Evolutionary conservation across 2,888 invertebrate species (phyloP).

Genomic region (Cataglyphis altisquamis): DNA sequence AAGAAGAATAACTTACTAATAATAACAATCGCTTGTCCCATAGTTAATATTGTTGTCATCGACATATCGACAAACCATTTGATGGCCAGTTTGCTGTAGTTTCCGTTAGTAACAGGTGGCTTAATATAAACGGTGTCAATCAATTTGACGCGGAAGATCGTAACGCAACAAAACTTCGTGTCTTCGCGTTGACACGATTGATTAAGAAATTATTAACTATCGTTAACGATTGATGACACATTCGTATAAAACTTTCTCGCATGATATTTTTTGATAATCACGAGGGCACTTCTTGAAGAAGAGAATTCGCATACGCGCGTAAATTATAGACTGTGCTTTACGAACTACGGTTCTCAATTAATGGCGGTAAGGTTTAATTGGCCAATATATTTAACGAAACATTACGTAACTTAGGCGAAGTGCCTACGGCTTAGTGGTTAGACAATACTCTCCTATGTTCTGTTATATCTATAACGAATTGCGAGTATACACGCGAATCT

Average conservation of each 20-base stretch:
- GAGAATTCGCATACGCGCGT: background rate
- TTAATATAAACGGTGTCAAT: conserved; percentile 24
- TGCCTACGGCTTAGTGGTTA: conserved; percentile 52
- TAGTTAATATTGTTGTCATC: conserved; percentile 13
- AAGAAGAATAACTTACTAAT: background rate
- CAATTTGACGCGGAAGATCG: conserved; percentile 31
- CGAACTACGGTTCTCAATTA: conserved; percentile 19
- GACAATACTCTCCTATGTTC: conserved; percentile 13
- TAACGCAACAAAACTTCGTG: background rate
- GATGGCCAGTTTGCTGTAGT: conserved; percentile 13
- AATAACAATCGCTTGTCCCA: conserved; percentile 6
- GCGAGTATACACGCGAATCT: conserved; percentile 50
- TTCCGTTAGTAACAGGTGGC: conserved; percentile 44
- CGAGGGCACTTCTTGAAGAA: background rate
- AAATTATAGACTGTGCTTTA: conserved; percentile 11
- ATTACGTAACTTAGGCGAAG: conserved; percentile 57
- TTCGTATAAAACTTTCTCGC: background rate
- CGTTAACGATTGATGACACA: background rate
- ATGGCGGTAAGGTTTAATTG: conserved; percentile 49
- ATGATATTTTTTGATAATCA: background rate
- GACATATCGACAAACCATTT: background rate
- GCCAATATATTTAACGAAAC: conserved; percentile 59
- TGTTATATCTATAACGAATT: conserved; percentile 47
- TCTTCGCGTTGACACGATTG: conserved; percentile 5
- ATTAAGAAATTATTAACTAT: conserved; percentile 20